phyloP scores from a whole-genome alignment of 2,113 vertebrate genomes.

The Acanthochromis polyacanthus region DNA sequence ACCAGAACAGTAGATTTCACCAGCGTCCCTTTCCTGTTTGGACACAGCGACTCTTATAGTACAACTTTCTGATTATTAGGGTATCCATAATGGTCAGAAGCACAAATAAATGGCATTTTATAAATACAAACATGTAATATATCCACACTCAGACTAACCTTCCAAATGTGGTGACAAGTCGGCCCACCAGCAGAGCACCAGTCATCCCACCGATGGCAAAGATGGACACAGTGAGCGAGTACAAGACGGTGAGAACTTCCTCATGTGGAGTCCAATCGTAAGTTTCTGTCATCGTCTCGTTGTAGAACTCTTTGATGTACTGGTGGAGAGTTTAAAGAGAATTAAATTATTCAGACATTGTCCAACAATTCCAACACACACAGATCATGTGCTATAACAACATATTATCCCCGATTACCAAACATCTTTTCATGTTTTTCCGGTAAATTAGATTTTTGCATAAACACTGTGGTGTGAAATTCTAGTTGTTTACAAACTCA shows the following conservation, averaged over 20 bases:
- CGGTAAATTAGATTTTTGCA: no score
- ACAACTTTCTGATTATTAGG: not conserved
- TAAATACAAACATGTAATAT: not conserved
- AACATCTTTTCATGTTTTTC: no score
- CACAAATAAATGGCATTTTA: not conserved
- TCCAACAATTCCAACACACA: no score
- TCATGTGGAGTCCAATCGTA: constrained; percentile 73
- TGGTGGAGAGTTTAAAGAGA: constrained; percentile 56
- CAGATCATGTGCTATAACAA: no score
- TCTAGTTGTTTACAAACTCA: no score
- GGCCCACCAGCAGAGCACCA: constrained; percentile 88
- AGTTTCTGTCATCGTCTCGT: constrained; percentile 78
- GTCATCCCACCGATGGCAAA: constrained; percentile 91
- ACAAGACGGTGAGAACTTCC: constrained; percentile 84
- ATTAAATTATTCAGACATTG: not conserved
- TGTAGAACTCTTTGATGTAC: constrained; percentile 94
- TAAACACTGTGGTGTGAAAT: no score
- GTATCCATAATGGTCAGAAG: not conserved
- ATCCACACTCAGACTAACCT: constrained; percentile 80
- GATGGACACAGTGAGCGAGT: constrained; percentile 90
- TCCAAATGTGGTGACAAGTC: constrained; percentile 87
- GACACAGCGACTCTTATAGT: not conserved
- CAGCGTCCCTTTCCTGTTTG: constrained; percentile 88
- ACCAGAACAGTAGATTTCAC: constrained; percentile 86
- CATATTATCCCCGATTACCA: no score